Conservation (phyloP, 2,113 vertebrate genomes). For the Micronycteris hirsuta region DNA sequence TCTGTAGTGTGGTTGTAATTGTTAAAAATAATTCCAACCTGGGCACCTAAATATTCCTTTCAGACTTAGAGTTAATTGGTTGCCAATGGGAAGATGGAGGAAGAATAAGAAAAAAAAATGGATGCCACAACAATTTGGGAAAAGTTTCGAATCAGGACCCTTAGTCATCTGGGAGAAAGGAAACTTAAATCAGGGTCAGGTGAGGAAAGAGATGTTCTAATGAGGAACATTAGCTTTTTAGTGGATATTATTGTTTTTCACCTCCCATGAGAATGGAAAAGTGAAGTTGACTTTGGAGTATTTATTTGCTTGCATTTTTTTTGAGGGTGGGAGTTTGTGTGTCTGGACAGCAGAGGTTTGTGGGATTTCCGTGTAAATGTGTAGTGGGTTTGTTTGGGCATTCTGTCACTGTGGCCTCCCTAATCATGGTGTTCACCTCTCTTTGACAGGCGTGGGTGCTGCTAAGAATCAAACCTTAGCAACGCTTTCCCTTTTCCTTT, state of each 20-base stretch:
- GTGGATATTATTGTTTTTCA: neutral
- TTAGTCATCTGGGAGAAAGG: neutral
- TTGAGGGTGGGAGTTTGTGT: neutral
- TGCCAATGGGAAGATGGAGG: neutral
- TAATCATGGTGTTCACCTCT: neutral
- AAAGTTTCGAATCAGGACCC: neutral
- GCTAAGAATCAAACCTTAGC: neutral
- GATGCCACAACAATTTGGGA: neutral
- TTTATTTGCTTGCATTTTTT: neutral
- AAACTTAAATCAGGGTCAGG: neutral
- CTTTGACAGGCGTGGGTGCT: neutral
- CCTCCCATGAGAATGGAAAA: neutral
- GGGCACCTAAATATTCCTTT: neutral
- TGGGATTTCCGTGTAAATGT: neutral
- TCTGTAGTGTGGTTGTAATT: neutral
- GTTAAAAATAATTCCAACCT: conserved; percentile 7
- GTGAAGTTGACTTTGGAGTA: neutral
- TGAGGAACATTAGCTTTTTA: neutral
- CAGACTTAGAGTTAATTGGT: neutral
- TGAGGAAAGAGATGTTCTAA: neutral
- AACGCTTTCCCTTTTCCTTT: neutral
- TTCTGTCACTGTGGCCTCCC: neutral
- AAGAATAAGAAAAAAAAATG: neutral
- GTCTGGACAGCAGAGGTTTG: neutral
- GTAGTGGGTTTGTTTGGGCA: neutral